A percentile compares a stretch with the other conserved stretches of the same genome.
Conservation (phyloP, 2,888 invertebrate genomes). For the Catotricha subobsoleta region DNA sequence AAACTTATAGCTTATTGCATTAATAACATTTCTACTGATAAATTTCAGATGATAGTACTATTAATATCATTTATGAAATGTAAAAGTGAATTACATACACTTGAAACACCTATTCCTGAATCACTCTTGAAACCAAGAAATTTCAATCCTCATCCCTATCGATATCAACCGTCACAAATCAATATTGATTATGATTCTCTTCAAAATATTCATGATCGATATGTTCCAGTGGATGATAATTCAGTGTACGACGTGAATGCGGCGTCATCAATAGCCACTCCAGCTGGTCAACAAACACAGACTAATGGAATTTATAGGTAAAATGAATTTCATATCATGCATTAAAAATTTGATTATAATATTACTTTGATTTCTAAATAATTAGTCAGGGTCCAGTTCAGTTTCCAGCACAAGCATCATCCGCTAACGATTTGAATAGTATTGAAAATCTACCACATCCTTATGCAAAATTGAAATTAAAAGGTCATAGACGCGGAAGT, state of each 20-base stretch:
- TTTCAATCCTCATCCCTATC: constrained; percentile 29
- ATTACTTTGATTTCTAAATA: too few species aligned
- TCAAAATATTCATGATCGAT: neutral
- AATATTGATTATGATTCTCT: neutral
- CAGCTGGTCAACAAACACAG: neutral
- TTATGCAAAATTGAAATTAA: constrained; percentile 5
- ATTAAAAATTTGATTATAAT: too few species aligned
- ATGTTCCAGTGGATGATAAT: neutral
- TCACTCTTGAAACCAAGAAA: constrained; percentile 25
- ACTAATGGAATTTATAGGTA: constrained; percentile 5
- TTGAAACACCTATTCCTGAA: constrained; percentile 23
- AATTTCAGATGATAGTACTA: neutral
- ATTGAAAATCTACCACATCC: constrained; percentile 6
- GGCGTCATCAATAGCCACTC: neutral
- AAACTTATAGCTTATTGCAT: too few species aligned
- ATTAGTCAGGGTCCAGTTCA: constrained; percentile 10
- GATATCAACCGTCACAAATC: neutral
- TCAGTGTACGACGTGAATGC: neutral
- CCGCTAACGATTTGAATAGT: neutral
- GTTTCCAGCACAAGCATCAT: constrained; percentile 10
- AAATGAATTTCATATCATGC: neutral
- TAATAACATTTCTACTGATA: too few species aligned
- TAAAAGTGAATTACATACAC: neutral
- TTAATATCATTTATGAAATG: too few species aligned
- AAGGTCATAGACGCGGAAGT: neutral